Evolutionary conservation across 2,888 invertebrate genomes (phyloP).

Genomic region (Erpobdella octoculata): DNA sequence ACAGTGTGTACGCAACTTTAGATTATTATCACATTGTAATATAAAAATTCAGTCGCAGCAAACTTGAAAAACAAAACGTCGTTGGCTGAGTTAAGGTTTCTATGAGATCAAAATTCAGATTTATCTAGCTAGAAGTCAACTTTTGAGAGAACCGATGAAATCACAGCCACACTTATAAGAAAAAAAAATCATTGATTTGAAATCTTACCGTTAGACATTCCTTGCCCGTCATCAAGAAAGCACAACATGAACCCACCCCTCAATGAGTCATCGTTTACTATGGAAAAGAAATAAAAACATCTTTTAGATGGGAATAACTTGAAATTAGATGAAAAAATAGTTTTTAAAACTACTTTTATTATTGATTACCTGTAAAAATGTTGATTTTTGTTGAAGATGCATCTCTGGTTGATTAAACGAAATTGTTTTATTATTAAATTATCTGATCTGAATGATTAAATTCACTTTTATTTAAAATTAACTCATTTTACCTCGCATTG

Average conservation of each 20-base stretch:
- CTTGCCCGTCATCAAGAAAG: constrained; percentile 54
- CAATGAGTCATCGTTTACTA: constrained; percentile 44
- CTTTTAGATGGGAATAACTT: not conserved
- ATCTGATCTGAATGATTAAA: not conserved
- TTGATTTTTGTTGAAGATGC: constrained; percentile 52
- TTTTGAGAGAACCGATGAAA: too few species aligned
- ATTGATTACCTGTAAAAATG: constrained; percentile 49
- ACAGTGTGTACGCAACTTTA: too few species aligned
- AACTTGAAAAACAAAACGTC: too few species aligned
- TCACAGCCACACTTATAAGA: too few species aligned
- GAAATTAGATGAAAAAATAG: not conserved
- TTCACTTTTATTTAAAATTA: not conserved
- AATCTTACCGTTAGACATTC: constrained; percentile 50
- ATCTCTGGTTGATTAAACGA: constrained; percentile 47
- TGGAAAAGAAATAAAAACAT: constrained; percentile 30
- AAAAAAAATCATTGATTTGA: not conserved
- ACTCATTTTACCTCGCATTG: constrained; percentile 50
- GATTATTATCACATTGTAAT: too few species aligned
- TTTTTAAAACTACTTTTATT: not conserved
- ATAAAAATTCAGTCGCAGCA: too few species aligned
- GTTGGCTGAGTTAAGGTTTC: too few species aligned
- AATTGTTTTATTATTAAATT: constrained; percentile 9
- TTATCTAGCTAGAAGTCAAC: too few species aligned
- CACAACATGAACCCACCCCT: constrained; percentile 51
- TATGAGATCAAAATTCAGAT: too few species aligned